Percentiles rank a stretch among this genome's conserved stretches.
Conservation (phyloP, 1,140 invertebrate genomes). For the Nautilus pompilius region DNA sequence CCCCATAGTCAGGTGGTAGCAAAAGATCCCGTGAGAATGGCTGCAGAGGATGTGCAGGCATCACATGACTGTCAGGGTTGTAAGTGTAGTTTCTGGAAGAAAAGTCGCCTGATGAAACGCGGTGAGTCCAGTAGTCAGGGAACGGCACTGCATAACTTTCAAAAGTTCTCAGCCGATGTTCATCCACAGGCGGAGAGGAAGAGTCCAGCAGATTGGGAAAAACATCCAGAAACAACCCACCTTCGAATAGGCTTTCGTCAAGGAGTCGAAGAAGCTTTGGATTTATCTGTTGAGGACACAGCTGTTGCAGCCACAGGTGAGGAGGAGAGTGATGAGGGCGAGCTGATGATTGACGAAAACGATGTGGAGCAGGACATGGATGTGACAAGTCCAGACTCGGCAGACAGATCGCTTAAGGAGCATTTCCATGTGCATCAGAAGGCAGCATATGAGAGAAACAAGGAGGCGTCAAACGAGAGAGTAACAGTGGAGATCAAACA, state of each 20-base stretch:
- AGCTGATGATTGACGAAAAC: neutral
- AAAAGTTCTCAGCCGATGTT: conserved; percentile 76
- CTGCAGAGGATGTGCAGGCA: neutral
- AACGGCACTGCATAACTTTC: conserved; percentile 67
- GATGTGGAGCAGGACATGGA: neutral
- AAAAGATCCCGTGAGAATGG: too few species aligned
- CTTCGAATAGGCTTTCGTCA: neutral
- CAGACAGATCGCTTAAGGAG: neutral
- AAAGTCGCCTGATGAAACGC: conserved; percentile 94
- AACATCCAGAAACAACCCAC: conserved; percentile 40
- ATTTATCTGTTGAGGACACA: neutral
- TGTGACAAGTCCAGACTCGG: neutral
- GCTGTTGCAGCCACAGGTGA: conserved; percentile 1
- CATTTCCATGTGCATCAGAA: conserved; percentile 1
- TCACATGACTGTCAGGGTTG: conserved; percentile 94
- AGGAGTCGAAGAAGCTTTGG: neutral
- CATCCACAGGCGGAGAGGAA: conserved; percentile 79
- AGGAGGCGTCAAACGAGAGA: conserved; percentile 15
- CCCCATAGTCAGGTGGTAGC: too few species aligned
- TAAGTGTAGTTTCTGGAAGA: conserved; percentile 92
- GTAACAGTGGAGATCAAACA: conserved; percentile 32
- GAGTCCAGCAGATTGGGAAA: conserved; percentile 87
- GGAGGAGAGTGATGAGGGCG: neutral
- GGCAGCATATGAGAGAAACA: conserved; percentile 13
- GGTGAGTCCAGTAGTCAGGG: conserved; percentile 95